Conservation (phyloP, 2,797 vertebrate genomes). For the Myotis pilosus region DNA sequence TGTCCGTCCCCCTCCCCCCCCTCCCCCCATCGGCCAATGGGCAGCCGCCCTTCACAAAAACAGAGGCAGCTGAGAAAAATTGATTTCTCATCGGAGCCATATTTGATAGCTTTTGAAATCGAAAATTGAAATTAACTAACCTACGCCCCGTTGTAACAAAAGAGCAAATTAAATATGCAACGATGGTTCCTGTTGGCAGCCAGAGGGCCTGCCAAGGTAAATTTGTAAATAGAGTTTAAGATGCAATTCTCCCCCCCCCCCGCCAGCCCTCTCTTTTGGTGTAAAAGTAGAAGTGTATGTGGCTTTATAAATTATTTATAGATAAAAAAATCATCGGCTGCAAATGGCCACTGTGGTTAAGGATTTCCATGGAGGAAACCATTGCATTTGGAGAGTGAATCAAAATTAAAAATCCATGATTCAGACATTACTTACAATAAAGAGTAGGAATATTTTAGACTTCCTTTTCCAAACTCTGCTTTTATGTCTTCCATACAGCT, state of each 20-base stretch:
- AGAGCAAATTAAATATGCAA: constrained; percentile 99
- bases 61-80: constrained; percentile 99
- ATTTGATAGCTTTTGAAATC: constrained; percentile 99
- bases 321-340: constrained; percentile 76
- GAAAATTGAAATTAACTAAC: constrained; percentile 99
- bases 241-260: constrained; percentile 81
- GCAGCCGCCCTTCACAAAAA: constrained; percentile 90
- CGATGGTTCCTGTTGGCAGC: constrained; percentile 90
- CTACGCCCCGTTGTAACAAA: constrained; percentile 98
- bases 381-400: constrained; percentile 74
- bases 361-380: constrained; percentile 81
- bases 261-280: constrained; percentile 71
- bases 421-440: constrained; percentile 61
- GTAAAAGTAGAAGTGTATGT: constrained; percentile 80
- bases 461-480: constrained; percentile 13
- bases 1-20: constrained; percentile 77
- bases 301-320: constrained; percentile 87
- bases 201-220: constrained; percentile 91
- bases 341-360: constrained; percentile 81
- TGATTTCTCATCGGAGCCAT: constrained; percentile 99
- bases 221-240: constrained; percentile 94
- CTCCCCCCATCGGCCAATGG: constrained; percentile 88
- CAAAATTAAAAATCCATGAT: constrained; percentile 75
- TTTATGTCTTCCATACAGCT: background rate
- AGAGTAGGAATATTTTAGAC: constrained; percentile 4